Base-by-base conservation (phyloP, 2,888 invertebrate genomes). In the Eudasyphora cyanicolor region DNA sequence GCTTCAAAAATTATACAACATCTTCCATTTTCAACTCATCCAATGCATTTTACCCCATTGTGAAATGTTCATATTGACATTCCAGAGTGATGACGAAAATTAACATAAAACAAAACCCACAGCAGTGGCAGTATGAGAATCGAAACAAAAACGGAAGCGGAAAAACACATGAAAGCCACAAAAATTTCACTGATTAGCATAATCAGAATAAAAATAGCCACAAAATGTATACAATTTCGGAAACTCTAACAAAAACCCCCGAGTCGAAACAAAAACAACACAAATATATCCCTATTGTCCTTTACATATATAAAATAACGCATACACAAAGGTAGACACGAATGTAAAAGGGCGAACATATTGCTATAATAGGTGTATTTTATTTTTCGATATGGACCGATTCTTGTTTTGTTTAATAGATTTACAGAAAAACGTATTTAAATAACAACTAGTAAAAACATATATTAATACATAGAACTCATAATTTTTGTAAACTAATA, bases 161-260 rank as follows among this genome's bases (percentile, higher is more conserved):
- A 17, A 49, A 32, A 49, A 29, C 69, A 45, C 45, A 27, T 27
- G 24, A 8, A 21, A 19, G n/a, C 49, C 73, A 60, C 71, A 73
- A 42, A 60, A 73, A 73, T 73, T 32, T 73, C 73, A 60, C 57
- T 60, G 57, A 73, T 73, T 60, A 73, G 57, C 60, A 57, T 73
- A 73, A 73, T 73, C 57, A 73, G 57, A 57, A 57, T 60, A 60
- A 73, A 73, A 57, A 54, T 73, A 42, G 27, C 57, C 57, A 42
- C 38, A 57, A 73, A 73, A 54, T 73, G 12, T 38, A 35, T 38
- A 38, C 42, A 57, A 27, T 57, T 57, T 57, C 27, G 10, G 2
- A 21, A 67, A 67, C 10, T 19, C 38, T 38, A 35, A 64, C 64
- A 38, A 17, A 12, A 19, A 42, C 10, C 14, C 1, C 17, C 38